Evolutionary conservation across 2,797 vertebrate species (phyloP), one percentile per base, ranked within the genome.

Genomic region (Ctenochaetus hawaiiensis): DNA sequence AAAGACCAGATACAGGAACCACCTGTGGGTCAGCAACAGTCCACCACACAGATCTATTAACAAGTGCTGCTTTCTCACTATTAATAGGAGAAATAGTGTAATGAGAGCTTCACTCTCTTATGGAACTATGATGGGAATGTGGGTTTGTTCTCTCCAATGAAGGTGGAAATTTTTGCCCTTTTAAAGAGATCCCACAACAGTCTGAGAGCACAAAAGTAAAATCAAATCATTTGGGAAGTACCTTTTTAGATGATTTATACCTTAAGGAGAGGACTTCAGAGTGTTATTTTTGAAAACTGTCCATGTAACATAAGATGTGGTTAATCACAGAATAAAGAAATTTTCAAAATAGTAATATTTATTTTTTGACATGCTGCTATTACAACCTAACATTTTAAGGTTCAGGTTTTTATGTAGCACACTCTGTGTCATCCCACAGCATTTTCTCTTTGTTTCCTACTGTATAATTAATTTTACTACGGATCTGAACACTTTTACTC

Each of bases 1-100:
- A 63, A 99, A 99, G 89, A 99, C 93, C 53, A 99, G 93, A 94
- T 99, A 99, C 65, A 99, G 96, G 95, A 99, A 99, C 98, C 98
- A 99, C 94, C 98, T 99, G 96, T 52, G 87, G 94, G 91, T 92
- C 82, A 88, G 52, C 78, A 82, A 87, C 77, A 93, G 80, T 71
- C 82, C 65, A 85, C n/a, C 67, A 56, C 20, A 17, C 39, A 39
- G 60, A 67, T 77, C 73, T 71, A 77, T 80, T 56, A 82, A 82
- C 80, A 69, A 71, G 71, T 37, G 67, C 16, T 56, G 62, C 71
- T 51, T 67, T 81, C 47, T 70, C 51, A 54, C 72, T 82, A 81
- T 81, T 81, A 83, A 88, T 76, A 80, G 74, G 37, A 67, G 51
- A 79, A 67, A 11, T 10, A 66, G 34, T 78, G 62, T 76, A 48